phyloP scores from a whole-genome alignment of 2,113 vertebrate genomes.

The Girardinichthys multiradiatus region DNA sequence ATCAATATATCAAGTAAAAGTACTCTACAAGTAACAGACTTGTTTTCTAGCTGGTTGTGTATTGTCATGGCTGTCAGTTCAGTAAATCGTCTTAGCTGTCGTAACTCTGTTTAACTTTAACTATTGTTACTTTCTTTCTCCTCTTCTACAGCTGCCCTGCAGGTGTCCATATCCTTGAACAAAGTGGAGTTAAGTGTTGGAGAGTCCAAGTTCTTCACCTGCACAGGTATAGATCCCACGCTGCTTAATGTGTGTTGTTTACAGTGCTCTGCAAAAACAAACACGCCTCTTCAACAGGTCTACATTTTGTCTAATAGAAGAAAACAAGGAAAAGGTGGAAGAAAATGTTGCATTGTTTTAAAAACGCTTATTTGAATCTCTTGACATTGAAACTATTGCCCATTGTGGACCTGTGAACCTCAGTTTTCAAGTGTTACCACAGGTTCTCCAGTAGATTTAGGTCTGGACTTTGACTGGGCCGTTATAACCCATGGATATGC shows the following conservation, averaged over 20 bases:
- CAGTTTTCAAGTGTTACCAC: no score
- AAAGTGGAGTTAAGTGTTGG: slow-evolving; percentile 98
- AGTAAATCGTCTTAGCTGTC: slow-evolving; percentile 2
- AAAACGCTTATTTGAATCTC: no score
- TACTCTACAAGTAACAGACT: neutral
- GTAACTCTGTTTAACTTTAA: slow-evolving; percentile 25
- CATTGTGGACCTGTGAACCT: no score
- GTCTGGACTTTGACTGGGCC: no score
- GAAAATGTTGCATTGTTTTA: no score
- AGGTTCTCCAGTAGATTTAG: no score
- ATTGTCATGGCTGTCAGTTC: slow-evolving; percentile 11
- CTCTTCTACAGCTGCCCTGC: slow-evolving; percentile 86
- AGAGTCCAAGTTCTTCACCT: slow-evolving; percentile 99
- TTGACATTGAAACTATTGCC: no score
- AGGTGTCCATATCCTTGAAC: slow-evolving; percentile 97
- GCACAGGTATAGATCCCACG: slow-evolving; percentile 85
- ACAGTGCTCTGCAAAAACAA: neutral
- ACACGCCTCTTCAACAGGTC: no score
- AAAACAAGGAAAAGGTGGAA: no score
- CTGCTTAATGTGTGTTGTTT: slow-evolving; percentile 8
- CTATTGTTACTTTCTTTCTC: slow-evolving; percentile 6
- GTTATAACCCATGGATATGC: no score
- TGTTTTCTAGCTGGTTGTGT: slow-evolving; percentile 12
- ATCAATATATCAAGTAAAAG: neutral
- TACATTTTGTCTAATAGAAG: no score